Conservation (phyloP, 2,113 vertebrate genomes). For the Anas platyrhynchos region DNA sequence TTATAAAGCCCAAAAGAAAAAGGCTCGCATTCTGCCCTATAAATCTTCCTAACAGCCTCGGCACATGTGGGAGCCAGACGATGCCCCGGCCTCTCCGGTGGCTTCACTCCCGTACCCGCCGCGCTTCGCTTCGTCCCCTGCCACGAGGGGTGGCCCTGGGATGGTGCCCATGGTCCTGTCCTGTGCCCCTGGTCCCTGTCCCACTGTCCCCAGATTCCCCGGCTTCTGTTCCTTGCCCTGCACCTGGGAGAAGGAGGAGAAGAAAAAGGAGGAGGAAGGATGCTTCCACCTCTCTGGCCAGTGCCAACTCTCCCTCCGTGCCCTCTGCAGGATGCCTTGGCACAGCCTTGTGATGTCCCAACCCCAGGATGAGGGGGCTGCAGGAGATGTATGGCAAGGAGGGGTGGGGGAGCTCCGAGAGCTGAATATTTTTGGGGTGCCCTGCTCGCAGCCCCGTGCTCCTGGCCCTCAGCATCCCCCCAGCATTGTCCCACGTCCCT, state of each 20-base stretch:
- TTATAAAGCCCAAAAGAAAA: slow-evolving; percentile 64
- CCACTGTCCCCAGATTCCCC: rapidly evolving
- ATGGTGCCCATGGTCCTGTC: not conserved
- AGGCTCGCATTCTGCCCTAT: slow-evolving; percentile 65
- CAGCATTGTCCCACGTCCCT: not conserved
- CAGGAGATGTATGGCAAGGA: not conserved
- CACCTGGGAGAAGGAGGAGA: not conserved
- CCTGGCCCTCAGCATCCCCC: not conserved
- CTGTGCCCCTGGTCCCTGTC: rapidly evolving
- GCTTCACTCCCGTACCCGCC: not conserved
- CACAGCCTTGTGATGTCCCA: not conserved
- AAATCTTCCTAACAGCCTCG: slow-evolving; percentile 73
- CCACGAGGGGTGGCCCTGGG: not conserved
- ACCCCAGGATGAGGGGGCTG: not conserved
- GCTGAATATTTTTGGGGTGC: rapidly evolving
- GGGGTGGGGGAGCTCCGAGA: rapidly evolving
- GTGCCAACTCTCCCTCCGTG: rapidly evolving
- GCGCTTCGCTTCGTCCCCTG: not conserved
- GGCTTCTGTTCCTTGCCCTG: not conserved
- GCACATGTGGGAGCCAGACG: slow-evolving; percentile 81
- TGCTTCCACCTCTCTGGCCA: not conserved
- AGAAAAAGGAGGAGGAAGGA: not conserved
- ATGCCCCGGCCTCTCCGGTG: not conserved
- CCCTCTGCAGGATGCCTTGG: not conserved
- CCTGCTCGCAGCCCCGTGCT: not conserved